Base-by-base conservation (phyloP, 2,888 invertebrate genomes). In the Graphium colonna region DNA sequence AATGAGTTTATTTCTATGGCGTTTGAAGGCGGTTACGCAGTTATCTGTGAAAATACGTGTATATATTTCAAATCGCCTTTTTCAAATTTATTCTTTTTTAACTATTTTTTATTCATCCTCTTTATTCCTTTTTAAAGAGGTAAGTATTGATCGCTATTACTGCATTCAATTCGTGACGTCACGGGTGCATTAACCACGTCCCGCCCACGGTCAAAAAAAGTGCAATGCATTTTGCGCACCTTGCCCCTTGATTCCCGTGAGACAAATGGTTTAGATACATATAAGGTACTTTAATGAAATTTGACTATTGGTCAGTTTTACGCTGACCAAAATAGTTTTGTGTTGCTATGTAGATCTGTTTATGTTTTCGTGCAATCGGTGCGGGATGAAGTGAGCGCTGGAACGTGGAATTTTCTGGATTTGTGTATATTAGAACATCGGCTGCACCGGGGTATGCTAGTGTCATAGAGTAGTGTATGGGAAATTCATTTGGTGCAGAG, bases 101-200 rank as follows among this genome's bases (percentile, higher is more conserved):
- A 18, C 36, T 51, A 9, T 15, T 4, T 40, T 8, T 12, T 40
- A n/a, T 9, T 43, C 12, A 21, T 28, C 28, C 9, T 5, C 5
- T 4, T 15, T 8, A 15, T 3, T 13, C 42, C 26, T 18, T 26
- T 7, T 26, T 7, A 26, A n/a, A n/a, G n/a, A n/a, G n/a, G n/a
- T n/a, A n/a, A n/a, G n/a, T 39, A 64, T 67, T 62, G 67, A 73
- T 74, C 64, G 62, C 66, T 69, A 68, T 68, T 62, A 59, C 41
- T 44, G 60, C 17, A 44, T 12, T 60, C 55, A 61, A 54, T 52
- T 58, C 36, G 62, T 77, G 79, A 78, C 76, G 81, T 80, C 74
- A 78, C 67, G 68, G 65, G 86, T 80, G 78, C 83, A 80, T 68
- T 77, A 75, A 74, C 79, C 81, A 69, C 50, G 72, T 72, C 75